phyloP scores from a whole-genome alignment of 2,888 invertebrate genomes.

The Alitta virens region DNA sequence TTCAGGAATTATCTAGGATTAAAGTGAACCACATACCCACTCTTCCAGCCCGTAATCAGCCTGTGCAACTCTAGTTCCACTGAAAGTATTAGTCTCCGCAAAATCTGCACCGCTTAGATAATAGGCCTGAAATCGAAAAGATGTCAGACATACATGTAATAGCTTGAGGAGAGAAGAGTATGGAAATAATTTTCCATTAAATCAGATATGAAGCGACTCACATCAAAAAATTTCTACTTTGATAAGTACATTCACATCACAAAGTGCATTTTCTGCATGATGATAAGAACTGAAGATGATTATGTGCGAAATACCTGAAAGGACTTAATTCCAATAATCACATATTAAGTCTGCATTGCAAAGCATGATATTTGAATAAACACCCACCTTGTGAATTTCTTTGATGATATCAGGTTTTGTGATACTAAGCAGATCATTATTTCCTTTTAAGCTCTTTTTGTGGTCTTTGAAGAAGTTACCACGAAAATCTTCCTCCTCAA shows the following conservation, averaged over 20 bases:
- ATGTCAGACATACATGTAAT: too few species aligned
- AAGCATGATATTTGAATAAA: too few species aligned
- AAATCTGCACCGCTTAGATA: conserved; percentile 63
- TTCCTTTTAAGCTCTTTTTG: conserved; percentile 60
- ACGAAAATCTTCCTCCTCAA: conserved; percentile 62
- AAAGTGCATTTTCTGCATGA: too few species aligned
- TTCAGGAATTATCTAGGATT: neutral
- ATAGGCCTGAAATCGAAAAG: conserved; percentile 57
- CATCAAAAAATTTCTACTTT: too few species aligned
- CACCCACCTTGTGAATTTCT: conserved; percentile 60
- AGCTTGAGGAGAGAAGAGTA: too few species aligned
- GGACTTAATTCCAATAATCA: too few species aligned
- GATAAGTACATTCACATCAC: too few species aligned
- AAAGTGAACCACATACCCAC: conserved; percentile 47
- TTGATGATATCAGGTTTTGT: conserved; percentile 61
- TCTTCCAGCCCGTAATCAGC: conserved; percentile 61
- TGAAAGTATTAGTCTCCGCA: conserved; percentile 64
- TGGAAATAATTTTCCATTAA: too few species aligned
- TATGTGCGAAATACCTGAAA: too few species aligned
- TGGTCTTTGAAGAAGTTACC: conserved; percentile 58
- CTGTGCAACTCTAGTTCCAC: conserved; percentile 61
- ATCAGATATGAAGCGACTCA: too few species aligned
- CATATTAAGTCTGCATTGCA: too few species aligned
- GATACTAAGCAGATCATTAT: conserved; percentile 62
- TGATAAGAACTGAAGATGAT: too few species aligned